Evolutionary conservation across 2,113 vertebrate species (phyloP), one percentile per base, ranked within the genome.

Genomic region (Meleagris gallopavo): DNA sequence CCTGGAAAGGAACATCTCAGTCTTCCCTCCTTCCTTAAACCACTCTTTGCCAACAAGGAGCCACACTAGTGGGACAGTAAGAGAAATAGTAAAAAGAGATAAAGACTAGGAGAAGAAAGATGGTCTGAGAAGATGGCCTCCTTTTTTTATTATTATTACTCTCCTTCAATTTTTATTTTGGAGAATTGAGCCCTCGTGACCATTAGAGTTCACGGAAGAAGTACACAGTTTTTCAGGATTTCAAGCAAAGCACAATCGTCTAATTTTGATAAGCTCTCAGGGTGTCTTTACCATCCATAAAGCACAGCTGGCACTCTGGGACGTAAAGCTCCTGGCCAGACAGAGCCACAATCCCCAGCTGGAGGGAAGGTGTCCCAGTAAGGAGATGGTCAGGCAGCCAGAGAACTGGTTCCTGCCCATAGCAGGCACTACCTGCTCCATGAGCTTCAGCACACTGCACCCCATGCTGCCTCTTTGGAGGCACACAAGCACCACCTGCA

Each of bases 401-500:
- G 62, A 48, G 10, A 50, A 55, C 32, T 18, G 73, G n/a, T 36
- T 64, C 58, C 41, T 62, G 40, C 2, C 29, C 43, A 2, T 0
- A 58, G 52, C 52, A 71, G 19, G 9, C 16, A 27, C 45, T 75
- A n/a, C 27, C 55, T 24, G 0, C 27, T 74, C 43, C 45, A 25
- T 8, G 48, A 34, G n/a, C 22, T 10, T 11, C 20, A 2, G 15
- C 80, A 22, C 45, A 27, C 2, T 57, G 6, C 19, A 43, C 32
- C 52, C 57, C 43, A 13, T 1, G 1, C 27, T 0, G 13, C 24
- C 40, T 40, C 65, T 75, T 13, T 9, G 38, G 32, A 30, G 8
- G 24, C 16, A 11, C 36, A 12, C 0, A 4, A 77, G 20, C 54
- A 17, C 4, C 4, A 8, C 16, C 2, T 1, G 10, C 2, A 20